Evolutionary conservation across 2,888 invertebrate species (phyloP), one percentile per base, ranked within the genome.

Genomic region (Minunthozetes semirufus): DNA sequence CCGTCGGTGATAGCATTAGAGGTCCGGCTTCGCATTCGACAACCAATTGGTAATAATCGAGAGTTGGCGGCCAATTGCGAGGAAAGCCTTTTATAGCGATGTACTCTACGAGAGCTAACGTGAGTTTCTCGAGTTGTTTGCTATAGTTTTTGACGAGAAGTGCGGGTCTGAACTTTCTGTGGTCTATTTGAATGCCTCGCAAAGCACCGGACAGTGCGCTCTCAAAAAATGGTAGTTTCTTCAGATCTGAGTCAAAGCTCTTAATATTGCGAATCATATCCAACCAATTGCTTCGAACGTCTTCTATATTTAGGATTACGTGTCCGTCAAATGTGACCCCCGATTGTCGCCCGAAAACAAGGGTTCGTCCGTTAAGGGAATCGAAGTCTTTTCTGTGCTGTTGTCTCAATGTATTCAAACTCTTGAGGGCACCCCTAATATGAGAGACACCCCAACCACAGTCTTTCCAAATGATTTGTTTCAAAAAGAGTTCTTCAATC

Each of bases 11-110:
- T 38, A 96, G 87, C 91, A 94, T 94, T 75, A 96, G 82, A 0
- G 95, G 95, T 0, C 95, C 95, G 4, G 94, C 91, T 83, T 94
- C 94, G 27, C 91, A 90, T 86, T 94, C 93, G 59, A 94, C 90
- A 29, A 93, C 93, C 74, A 94, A 88, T 84, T 93, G 90, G 81
- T 90, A 90, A 80, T 89, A 86, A 13, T 87, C 85, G 25, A 95
- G 85, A 75, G 88, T 87, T 53, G 86, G 84, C 0, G 93, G 92
- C 88, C 93, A 92, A 27, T 85, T 83, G 66, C 85, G 83, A 0
- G 93, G 90, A 83, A 89, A 90, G 77, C 87, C 88, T 79, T 87
- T 84, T 66, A 84, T 83, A 53, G 88, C 88, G 74, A 88, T 85
- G 81, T 88, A 89, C 83, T 93, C 92, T 25, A 91, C 89, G 29